Evolutionary conservation across 2,113 vertebrate species (phyloP), one percentile per base, ranked within the genome.

Genomic region (Pleuronectes platessa): DNA sequence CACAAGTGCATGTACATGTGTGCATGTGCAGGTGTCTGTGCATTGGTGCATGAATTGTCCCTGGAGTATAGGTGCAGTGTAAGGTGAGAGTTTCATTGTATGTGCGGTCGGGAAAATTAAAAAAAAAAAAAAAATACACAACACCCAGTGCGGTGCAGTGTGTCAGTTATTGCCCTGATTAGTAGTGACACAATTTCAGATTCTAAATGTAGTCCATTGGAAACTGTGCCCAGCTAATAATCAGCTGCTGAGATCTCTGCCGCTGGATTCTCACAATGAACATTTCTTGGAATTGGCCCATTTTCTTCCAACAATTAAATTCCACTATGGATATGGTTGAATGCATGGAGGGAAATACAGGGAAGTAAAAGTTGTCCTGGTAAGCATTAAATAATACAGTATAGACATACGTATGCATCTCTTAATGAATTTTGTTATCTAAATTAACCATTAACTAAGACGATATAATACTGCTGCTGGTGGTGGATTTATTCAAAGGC

Each of bases 401-500:
- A 11, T 2, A 68, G 37, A 42, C 40, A 11, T 42, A 13, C 40
- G 11, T 3, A 42, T 42, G 10, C 40, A 42, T 45, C 26, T 49
- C 7, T 42, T 1, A 12, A 18, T 40, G 21, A 20, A 63, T 21
- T 40, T 18, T 51, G 24, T 31, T 64, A 7, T 18, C n/a, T 63
- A 13, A 53, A 64, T 53, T 20, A 21, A n/a, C 6, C 51, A 10
- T 10, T 54, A n/a, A 10, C 20, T 21, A 54, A 54, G 51, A n/a
- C 24, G 54, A 51, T 17, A 14, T 35, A 13, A 47, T 59, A 15
- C 17, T 54, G 9, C 40, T 54, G 45, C 59, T 40, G 58, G 21
- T 40, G 58, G 21, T 54, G n/a, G 27, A 51, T 69, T 68, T 55
- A 62, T 69, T 59, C 15, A 79, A 67, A 54, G 70, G 54, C 42